Base-by-base conservation (phyloP, 2,797 vertebrate genomes). In the Sebastes steindachneri region DNA sequence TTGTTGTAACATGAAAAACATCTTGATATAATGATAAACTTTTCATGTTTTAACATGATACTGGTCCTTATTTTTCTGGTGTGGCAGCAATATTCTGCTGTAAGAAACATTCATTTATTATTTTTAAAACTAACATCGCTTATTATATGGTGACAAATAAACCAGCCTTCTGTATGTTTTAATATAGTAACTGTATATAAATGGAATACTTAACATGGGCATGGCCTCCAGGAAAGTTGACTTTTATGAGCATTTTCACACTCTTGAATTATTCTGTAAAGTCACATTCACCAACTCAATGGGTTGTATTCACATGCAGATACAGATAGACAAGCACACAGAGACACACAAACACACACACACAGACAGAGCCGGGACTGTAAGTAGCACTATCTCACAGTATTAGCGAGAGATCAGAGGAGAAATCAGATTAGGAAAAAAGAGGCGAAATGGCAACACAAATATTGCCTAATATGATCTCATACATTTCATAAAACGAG, bases 371-470 rank as follows among this genome's bases (percentile, higher is more conserved):
- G 78, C 73, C 17, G 37, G 19, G 62, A 6, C 29, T 1, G 2
- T 94, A 93, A 96, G 89, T 95, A 90, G 93, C 91, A 78, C 84
- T 92, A 94, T 95, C 85, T 88, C 75, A 82, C 55, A 45, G 89
- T 55, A 91, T 94, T 93, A 94, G 88, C 12, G 26, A 64, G 82
- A 89, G 89, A 93, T 95, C 92, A 92, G 73, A 73, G 77, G 58
- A 83, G 70, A 92, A 93, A 95, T 93, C 88, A 92, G 93, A 94
- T 96, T 95, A 95, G 75, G 41, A 45, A 92, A 91, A 92, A 90
- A 92, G 76, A 82, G 77, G 79, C 77, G 88, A 93, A 93, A 89
- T 68, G 73, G 83, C 82, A 88, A 78, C 75, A 90, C 62, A 92
- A 94, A 95, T 93, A 93, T 92, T 67, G 82, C 57, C 75, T 92